Percentiles rank a stretch among this genome's conserved stretches.
Evolutionary conservation across 2,888 invertebrate species (phyloP).

Genomic region (Antheraea assamensis): DNA sequence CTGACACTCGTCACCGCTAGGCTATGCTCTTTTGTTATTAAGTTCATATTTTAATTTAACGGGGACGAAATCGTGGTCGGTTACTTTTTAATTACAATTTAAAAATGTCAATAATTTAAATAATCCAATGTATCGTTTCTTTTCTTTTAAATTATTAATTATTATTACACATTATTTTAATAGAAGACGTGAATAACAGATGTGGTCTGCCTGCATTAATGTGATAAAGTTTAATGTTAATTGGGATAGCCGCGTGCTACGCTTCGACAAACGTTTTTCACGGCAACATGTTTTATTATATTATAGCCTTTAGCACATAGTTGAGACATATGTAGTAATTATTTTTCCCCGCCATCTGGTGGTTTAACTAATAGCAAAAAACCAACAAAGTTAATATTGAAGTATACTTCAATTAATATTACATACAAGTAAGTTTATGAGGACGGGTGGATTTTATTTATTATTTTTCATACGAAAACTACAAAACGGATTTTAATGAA

Average conservation of each 20-base stretch:
- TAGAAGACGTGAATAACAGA: not conserved
- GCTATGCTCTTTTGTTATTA: too few species aligned
- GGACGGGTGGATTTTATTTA: too few species aligned
- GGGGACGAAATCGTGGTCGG: too few species aligned
- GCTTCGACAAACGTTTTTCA: slow-evolving; percentile 14
- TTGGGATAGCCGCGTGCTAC: slow-evolving; percentile 30
- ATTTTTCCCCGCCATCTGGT: not conserved
- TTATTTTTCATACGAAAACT: not conserved
- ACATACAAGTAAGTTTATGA: too few species aligned
- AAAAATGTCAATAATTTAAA: too few species aligned
- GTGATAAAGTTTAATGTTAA: slow-evolving; percentile 46
- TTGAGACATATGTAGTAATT: not conserved
- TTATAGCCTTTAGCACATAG: not conserved
- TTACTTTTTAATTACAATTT: too few species aligned
- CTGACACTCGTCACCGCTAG: too few species aligned
- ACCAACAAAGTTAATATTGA: not conserved
- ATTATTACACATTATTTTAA: not conserved
- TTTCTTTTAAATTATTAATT: not conserved
- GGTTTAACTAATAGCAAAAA: not conserved
- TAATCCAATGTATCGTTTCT: not conserved
- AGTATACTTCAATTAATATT: too few species aligned
- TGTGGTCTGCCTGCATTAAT: slow-evolving; percentile 2
- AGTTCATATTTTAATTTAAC: too few species aligned
- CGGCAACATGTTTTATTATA: slow-evolving; percentile 4
- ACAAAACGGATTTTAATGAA: not conserved